Evolutionary conservation across 2,888 invertebrate genomes (phyloP), one percentile per base, ranked within the genome.

Genomic region (Sphecodes monilicornis): DNA sequence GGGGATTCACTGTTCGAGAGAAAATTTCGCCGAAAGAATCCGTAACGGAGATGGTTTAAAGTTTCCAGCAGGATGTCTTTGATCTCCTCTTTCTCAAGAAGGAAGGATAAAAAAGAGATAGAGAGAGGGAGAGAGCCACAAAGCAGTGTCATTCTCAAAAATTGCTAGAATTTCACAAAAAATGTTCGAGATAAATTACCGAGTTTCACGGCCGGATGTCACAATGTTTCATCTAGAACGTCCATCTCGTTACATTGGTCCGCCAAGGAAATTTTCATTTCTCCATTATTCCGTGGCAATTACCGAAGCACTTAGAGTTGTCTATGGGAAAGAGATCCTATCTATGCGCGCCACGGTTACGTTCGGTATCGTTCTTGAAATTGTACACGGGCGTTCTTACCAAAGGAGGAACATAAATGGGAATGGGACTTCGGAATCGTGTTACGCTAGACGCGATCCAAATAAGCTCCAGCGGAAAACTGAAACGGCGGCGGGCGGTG

Each of bases 21-120:
- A 91, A 90, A 90, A 91, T 92, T 91, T 90, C 87, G 88, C 79
- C 82, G 80, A 87, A 88, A 81, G 89, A 89, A 89, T 88, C 82
- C 74, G 74, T 73, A 80, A 83, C 73, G 74, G 68, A 76, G 69
- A 46, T 80, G 46, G 73, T 72, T 50, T 76, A 32, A 73, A 76
- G 70, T 88, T 88, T 83, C 77, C 76, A 57, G 60, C 73, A 26
- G 79, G 69, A 57, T 80, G 81, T 74, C 75, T 80, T 43, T 76
- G 41, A 36, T 78, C 76, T 22, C 64, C 36, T 74, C 22, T 41
- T 73, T 66, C 70, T 22, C 39, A 3, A 32, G 18, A 32, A 18
- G 32, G 3, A 1, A 26, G 26, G 16, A 57, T 10, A 3, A 57
- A 57, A 57, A 3, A 8, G 22, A 50, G n/a, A 36, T 2, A 36